Conservation (phyloP, 2,113 vertebrate genomes). For the Triplophysa dalaica region DNA sequence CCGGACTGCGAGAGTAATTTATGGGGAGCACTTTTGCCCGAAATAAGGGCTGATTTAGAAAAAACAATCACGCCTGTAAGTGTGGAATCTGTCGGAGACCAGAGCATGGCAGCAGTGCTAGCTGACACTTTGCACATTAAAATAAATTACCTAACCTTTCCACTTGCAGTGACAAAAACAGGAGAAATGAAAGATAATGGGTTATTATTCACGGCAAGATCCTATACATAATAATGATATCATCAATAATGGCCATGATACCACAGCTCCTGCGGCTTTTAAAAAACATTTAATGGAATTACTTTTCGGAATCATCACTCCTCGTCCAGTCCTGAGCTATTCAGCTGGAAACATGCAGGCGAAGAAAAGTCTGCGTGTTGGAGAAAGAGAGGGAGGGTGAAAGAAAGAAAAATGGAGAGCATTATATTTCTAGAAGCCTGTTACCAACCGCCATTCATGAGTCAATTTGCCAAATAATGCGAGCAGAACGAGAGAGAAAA, state of each 20-base stretch:
- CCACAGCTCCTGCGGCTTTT: slow-evolving; percentile 74
- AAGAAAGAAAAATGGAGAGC: slow-evolving; percentile 71
- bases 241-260: slow-evolving; percentile 76
- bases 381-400: slow-evolving; percentile 42
- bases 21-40: slow-evolving; percentile 67
- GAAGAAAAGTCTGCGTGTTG: slow-evolving; percentile 46
- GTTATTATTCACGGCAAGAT: slow-evolving; percentile 78
- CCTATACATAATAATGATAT: slow-evolving; percentile 81
- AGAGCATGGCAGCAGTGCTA: slow-evolving; percentile 66
- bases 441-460: slow-evolving; percentile 72
- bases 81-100: slow-evolving; percentile 70
- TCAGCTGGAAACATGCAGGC: slow-evolving; percentile 67
- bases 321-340: slow-evolving; percentile 66
- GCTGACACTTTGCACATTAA: slow-evolving; percentile 81
- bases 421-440: slow-evolving; percentile 68
- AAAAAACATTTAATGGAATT: slow-evolving; percentile 79
- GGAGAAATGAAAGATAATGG: slow-evolving; percentile 80
- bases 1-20: slow-evolving; percentile 66
- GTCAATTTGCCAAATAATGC: slow-evolving; percentile 77
- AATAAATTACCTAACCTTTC: slow-evolving; percentile 84
- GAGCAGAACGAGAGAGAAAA: slow-evolving; percentile 65
- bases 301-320: slow-evolving; percentile 72
- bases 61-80: slow-evolving; percentile 73
- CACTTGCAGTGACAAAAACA: slow-evolving; percentile 77
- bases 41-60: slow-evolving; percentile 66